These are phyloP conservation scores for Tyto alba DNA, from an alignment of 2,113 vertebrate genomes.

Conservation along the genomic window DNA sequence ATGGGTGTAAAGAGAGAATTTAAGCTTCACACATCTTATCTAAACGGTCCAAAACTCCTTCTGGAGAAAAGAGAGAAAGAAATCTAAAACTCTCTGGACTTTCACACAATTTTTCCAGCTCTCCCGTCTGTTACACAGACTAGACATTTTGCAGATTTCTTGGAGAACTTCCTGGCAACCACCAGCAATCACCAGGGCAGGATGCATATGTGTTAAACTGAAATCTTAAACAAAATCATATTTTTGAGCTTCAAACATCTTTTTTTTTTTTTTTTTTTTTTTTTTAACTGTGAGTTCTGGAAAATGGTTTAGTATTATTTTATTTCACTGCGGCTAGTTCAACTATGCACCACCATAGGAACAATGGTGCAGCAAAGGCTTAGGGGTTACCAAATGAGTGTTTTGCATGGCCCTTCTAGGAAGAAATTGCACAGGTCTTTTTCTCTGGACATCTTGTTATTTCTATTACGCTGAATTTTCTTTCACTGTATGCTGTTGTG, in stretches of 20 bases:
- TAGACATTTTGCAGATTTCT: conserved; percentile 63
- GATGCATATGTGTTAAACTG: conserved; percentile 53
- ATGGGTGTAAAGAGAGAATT: not conserved
- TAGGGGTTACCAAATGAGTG: not conserved
- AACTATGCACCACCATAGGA: not conserved
- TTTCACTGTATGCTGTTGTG: not conserved
- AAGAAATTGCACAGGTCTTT: not conserved
- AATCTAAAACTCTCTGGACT: conserved; percentile 31
- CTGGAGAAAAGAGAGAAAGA: conserved; percentile 15
- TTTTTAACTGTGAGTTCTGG: not conserved
- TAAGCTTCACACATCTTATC: conserved; percentile 21
- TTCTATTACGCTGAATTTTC: not conserved
- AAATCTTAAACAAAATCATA: conserved; percentile 56
- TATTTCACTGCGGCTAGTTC: not conserved
- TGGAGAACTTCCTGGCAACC: conserved; percentile 58
- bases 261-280: not conserved
- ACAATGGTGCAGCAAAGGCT: not conserved
- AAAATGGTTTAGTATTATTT: not conserved
- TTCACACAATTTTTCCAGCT: conserved; percentile 38
- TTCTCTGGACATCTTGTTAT: not conserved
- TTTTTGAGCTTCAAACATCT: conserved; percentile 1
- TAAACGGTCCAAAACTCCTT: conserved; percentile 1
- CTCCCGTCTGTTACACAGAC: conserved; percentile 48
- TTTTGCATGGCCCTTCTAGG: not conserved
- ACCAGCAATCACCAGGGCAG: conserved; percentile 55